These are phyloP conservation scores for Caenorhabditis becei DNA, from an alignment of 2,888 invertebrate species.

Conservation along the genomic window DNA sequence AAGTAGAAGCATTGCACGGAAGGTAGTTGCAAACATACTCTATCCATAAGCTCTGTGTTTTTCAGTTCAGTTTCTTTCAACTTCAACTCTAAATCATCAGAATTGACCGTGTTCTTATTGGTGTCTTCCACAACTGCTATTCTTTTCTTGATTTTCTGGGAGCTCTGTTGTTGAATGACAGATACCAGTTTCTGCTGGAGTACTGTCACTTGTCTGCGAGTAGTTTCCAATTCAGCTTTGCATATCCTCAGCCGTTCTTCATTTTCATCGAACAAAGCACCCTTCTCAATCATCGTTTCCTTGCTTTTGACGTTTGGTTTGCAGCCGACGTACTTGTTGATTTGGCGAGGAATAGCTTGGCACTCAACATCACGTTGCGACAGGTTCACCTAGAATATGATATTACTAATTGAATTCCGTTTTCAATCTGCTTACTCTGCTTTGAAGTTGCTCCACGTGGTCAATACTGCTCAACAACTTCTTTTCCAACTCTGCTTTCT, in stretches of 20 bases:
- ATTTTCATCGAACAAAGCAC: constrained; percentile 77
- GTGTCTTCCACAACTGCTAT: constrained; percentile 49
- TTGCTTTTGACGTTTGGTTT: constrained; percentile 73
- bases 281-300: constrained; percentile 75
- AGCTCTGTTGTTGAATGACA: constrained; percentile 62
- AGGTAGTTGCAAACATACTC: constrained; percentile 11
- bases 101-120: constrained; percentile 34
- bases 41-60: constrained; percentile 49
- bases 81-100: constrained; percentile 40
- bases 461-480: constrained; percentile 76
- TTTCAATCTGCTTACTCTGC: constrained; percentile 15
- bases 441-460: constrained; percentile 68
- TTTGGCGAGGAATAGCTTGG: constrained; percentile 75
- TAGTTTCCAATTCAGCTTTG: constrained; percentile 74
- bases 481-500: constrained; percentile 76
- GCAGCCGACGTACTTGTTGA: constrained; percentile 80
- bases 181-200: constrained; percentile 76
- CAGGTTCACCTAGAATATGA: constrained; percentile 68
- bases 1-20: background rate
- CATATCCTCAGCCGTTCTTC: constrained; percentile 72
- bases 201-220: constrained; percentile 76
- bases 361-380: constrained; percentile 76
- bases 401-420: background rate
- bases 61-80: constrained; percentile 46
- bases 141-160: constrained; percentile 51